phyloP scores from a whole-genome alignment of 2,113 vertebrate genomes.

The Pterocles gutturalis region DNA sequence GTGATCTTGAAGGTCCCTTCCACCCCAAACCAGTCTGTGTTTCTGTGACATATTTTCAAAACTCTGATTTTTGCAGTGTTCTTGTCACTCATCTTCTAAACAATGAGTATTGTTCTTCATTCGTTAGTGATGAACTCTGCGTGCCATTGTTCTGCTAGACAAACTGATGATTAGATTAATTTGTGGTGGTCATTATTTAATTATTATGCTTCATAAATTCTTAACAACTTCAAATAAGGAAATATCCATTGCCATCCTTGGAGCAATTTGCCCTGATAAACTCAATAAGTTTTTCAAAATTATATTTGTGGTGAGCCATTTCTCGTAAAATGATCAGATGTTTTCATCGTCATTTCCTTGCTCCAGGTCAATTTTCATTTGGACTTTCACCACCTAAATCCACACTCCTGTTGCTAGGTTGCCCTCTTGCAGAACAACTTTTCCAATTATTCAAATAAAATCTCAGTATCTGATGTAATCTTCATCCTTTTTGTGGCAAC shows the following conservation, averaged over 20 bases:
- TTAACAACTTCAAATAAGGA: background rate
- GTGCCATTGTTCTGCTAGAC: background rate
- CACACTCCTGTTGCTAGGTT: background rate
- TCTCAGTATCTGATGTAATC: background rate
- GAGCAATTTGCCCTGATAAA: background rate
- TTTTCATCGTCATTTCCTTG: background rate
- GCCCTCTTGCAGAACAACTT: background rate
- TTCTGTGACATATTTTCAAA: background rate
- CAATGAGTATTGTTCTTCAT: background rate
- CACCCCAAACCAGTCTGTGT: too few species aligned
- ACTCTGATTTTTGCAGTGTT: background rate
- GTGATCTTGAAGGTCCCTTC: too few species aligned
- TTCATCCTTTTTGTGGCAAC: background rate
- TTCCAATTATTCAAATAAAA: background rate
- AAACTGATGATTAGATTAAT: background rate
- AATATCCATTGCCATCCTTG: background rate
- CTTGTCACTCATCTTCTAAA: background rate
- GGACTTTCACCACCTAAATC: background rate
- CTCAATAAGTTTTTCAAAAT: background rate
- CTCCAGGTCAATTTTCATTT: background rate
- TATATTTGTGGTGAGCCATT: background rate
- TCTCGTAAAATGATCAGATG: background rate
- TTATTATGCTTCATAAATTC: background rate
- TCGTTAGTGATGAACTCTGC: background rate
- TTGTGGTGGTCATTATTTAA: background rate